A percentile compares a stretch with the other conserved stretches of the same genome.
Conservation (phyloP, 2,888 invertebrate genomes). For the Andrena dorsata region DNA sequence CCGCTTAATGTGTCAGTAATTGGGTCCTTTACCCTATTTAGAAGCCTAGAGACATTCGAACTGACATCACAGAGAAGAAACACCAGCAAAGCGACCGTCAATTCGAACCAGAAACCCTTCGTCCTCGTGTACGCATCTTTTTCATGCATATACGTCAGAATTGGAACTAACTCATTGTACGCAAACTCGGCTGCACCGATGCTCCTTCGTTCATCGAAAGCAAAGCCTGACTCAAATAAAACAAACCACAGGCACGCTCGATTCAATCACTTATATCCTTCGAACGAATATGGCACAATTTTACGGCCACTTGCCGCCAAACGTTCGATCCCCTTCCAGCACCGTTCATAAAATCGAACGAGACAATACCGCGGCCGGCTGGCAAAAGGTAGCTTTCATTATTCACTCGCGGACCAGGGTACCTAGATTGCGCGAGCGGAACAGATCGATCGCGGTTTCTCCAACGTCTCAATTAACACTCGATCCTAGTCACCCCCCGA, state of each 20-base stretch:
- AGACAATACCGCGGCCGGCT: not conserved
- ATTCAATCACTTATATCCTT: not conserved
- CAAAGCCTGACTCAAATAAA: not conserved
- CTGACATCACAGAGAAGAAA: not conserved
- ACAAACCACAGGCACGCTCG: not conserved
- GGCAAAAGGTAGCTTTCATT: constrained; percentile 41
- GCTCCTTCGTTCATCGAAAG: not conserved
- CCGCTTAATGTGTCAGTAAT: too few species aligned
- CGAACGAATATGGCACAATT: not conserved
- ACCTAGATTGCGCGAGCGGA: constrained; percentile 27
- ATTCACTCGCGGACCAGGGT: not conserved
- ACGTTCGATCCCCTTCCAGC: not conserved
- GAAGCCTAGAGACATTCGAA: not conserved
- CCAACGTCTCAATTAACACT: constrained; percentile 53
- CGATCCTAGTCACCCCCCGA: constrained; percentile 5
- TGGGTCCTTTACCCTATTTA: too few species aligned
- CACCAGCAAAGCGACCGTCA: too few species aligned
- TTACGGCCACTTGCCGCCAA: not conserved
- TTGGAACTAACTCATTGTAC: too few species aligned
- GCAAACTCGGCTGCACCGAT: not conserved
- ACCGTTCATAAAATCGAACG: constrained; percentile 4
- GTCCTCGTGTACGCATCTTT: not conserved
- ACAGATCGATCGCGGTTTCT: constrained; percentile 38
- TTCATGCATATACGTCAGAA: not conserved
- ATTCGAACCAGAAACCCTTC: too few species aligned